Base-by-base conservation (phyloP, 2,113 vertebrate species). In the Blennius ocellaris region DNA sequence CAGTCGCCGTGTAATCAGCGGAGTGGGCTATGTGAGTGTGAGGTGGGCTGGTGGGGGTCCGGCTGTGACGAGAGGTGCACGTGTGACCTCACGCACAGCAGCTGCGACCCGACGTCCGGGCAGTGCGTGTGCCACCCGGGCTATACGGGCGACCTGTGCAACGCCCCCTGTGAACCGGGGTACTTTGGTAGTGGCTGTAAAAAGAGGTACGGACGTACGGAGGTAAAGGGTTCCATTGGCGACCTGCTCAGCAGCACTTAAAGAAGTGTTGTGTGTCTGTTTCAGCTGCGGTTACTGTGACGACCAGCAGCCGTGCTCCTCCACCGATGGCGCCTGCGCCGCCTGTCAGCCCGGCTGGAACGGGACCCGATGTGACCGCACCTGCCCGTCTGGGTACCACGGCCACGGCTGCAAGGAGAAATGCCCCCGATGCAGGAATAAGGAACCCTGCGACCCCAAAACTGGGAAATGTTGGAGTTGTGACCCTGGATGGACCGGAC, bases 321-420 rank as follows among this genome's bases (percentile, higher is more conserved):
- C 87, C 0, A 78, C 92, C n/a, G 94, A 97, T 0, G 98, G 98
- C 0, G 82, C 70, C 67, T 99, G 98, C 65, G 74, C 61, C 1
- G 92, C 94, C 72, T 99, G 98, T 12, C 84, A 93, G 44, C 92
- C 94, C 0, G 98, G 98, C 56, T 99, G 97, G 97, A 97, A 94
- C 0, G 96, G 97, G 0, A 95, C 95, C 0, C 94, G 48, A 7
- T 99, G 98, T 56, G 85, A 95, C 66, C 92, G 82, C 30, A 90
- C 56, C 5, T 99, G 98, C 43, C 63, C 73, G 0, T 21, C 83
- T 0, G 97, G 96, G 47, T 93, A 86, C 70, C 87, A 96, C 1
- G 97, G 98, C 0, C 87, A 95, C 5, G 88, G 67, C 72, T 99
- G 98, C 80, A 75, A 69, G 43, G 89, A 93, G 57, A 78, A 1